Conservation (phyloP, 2,797 vertebrate species). For the Acipenser ruthenus region DNA sequence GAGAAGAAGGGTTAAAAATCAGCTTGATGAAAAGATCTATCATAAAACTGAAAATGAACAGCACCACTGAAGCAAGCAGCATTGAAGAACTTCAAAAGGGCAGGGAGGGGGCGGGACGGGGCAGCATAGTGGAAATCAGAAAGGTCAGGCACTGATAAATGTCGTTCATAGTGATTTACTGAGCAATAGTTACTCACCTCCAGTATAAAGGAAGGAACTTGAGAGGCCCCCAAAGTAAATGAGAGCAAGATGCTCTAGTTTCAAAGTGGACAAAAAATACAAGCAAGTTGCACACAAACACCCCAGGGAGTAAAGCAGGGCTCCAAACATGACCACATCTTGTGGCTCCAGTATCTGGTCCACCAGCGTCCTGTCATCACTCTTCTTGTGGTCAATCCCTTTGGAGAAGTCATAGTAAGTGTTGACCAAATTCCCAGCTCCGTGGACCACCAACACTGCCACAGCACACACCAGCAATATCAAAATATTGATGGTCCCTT, state of each 20-base stretch:
- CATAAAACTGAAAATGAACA: too few relatives aligned
- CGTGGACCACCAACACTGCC: slow-evolving; percentile 85
- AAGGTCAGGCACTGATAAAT: too few relatives aligned
- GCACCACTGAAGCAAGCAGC: too few relatives aligned
- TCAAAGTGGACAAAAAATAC: slow-evolving; percentile 75
- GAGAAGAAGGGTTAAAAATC: too few relatives aligned
- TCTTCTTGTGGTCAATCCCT: slow-evolving; percentile 97
- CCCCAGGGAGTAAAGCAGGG: slow-evolving; percentile 84
- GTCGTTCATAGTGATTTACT: too few relatives aligned
- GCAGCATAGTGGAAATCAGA: too few relatives aligned
- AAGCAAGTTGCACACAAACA: slow-evolving; percentile 84
- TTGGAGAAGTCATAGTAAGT: slow-evolving; percentile 98
- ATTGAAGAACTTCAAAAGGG: too few relatives aligned
- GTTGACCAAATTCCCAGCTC: slow-evolving; percentile 92
- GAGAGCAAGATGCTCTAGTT: slow-evolving; percentile 88
- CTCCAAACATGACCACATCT: slow-evolving; percentile 93
- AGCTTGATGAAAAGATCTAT: too few relatives aligned
- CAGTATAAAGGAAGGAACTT: slow-evolving; percentile 94
- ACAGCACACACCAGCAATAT: slow-evolving; percentile 81
- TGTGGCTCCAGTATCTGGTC: slow-evolving; percentile 89
- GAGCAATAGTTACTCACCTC: slow-evolving; percentile 64
- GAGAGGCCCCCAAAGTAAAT: slow-evolving; percentile 96
- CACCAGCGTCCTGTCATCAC: slow-evolving; percentile 92
- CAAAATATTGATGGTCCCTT: slow-evolving; percentile 73
- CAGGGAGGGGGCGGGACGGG: too few relatives aligned